A percentile compares a stretch with the other conserved stretches of the same genome.
These are phyloP conservation scores for Rhodinocichla rosea DNA, from an alignment of 2,113 vertebrate genomes.

Conservation along the genomic window DNA sequence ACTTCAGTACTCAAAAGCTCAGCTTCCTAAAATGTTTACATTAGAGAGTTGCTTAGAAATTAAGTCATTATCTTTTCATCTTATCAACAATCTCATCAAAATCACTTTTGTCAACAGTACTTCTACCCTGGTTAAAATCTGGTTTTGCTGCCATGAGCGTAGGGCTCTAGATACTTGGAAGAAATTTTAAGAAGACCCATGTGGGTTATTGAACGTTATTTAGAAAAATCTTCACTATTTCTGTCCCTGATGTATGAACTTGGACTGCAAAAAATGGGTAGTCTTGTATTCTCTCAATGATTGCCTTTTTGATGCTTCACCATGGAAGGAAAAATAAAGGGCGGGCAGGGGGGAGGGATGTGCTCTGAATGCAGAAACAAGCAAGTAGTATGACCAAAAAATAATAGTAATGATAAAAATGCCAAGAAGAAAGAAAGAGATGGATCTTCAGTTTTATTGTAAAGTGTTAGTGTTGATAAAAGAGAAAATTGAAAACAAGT, in stretches of 20 bases:
- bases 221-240: not conserved
- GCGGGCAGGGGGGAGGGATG: not conserved
- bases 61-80: not conserved
- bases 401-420: not conserved
- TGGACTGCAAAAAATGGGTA: not conserved
- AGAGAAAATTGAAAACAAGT: not conserved
- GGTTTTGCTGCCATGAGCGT: not conserved
- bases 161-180: not conserved
- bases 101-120: not conserved
- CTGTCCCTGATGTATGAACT: not conserved
- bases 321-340: not conserved
- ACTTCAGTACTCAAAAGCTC: not conserved
- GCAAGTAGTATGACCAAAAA: not conserved
- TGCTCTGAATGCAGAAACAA: not conserved
- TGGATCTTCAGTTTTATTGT: not conserved
- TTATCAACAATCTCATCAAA: not conserved
- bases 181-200: not conserved
- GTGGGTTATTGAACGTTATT: not conserved
- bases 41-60: not conserved
- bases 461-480: not conserved
- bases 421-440: not conserved
- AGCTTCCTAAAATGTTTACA: not conserved
- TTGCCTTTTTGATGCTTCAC: not conserved
- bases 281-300: not conserved
- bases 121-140: not conserved